Evolutionary conservation across 2,113 vertebrate species (phyloP).

Genomic region (Takifugu bimaculatus): DNA sequence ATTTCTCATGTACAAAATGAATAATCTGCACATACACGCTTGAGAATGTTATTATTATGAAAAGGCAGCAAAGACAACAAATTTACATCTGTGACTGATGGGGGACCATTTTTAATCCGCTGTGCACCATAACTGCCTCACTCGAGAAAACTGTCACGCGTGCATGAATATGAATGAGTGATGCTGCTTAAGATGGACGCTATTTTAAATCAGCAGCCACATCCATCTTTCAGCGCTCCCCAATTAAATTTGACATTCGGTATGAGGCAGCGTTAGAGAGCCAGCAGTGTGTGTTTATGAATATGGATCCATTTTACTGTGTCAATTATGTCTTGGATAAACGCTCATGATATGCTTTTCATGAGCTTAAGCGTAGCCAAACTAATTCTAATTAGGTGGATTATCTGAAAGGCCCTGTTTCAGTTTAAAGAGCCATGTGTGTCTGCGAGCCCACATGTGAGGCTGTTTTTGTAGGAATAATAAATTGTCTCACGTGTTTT

Average conservation of each 20-base stretch:
- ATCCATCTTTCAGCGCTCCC: slow-evolving; percentile 54
- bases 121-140: slow-evolving; percentile 36
- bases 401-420: slow-evolving; percentile 59
- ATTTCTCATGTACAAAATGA: background rate
- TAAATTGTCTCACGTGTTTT: slow-evolving; percentile 65
- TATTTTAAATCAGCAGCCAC: slow-evolving; percentile 48
- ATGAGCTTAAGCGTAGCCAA: slow-evolving; percentile 53
- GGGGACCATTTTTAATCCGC: slow-evolving; percentile 30
- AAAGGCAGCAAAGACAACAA: slow-evolving; percentile 15
- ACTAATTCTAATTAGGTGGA: slow-evolving; percentile 67
- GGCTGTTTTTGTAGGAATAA: slow-evolving; percentile 57
- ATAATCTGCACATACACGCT: slow-evolving; percentile 6
- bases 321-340: slow-evolving; percentile 69
- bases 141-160: slow-evolving; percentile 29
- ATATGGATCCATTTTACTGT: slow-evolving; percentile 63
- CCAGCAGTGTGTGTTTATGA: slow-evolving; percentile 55
- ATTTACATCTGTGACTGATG: slow-evolving; percentile 33
- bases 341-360: slow-evolving; percentile 63
- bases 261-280: slow-evolving; percentile 45
- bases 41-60: slow-evolving; percentile 15
- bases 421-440: slow-evolving; percentile 42
- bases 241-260: slow-evolving; percentile 70
- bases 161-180: slow-evolving; percentile 55
- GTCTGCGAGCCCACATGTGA: slow-evolving; percentile 42
- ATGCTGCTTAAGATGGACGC: slow-evolving; percentile 26